Conservation (phyloP, 2,113 vertebrate genomes). For the Callospermophilus lateralis region DNA sequence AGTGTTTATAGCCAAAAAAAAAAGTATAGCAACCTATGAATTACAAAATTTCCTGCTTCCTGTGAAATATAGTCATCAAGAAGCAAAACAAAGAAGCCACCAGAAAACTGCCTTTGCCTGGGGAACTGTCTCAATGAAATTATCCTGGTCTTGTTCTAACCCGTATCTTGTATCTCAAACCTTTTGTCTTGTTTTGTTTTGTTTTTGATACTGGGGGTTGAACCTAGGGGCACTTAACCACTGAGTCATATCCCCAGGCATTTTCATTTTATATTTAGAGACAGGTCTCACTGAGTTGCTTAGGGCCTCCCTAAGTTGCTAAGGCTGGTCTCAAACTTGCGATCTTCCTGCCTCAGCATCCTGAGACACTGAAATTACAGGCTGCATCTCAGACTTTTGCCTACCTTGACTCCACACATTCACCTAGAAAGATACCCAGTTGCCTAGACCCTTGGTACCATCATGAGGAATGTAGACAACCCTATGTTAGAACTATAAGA, state of each 20-base stretch:
- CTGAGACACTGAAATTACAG: no score
- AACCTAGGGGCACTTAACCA: no score
- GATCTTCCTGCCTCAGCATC: no score
- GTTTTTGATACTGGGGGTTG: no score
- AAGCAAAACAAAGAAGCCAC: conserved; percentile 13
- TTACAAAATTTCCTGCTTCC: conserved; percentile 59
- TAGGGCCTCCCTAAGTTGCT: no score
- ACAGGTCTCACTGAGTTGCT: no score
- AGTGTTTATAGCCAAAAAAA: neutral
- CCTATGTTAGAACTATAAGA: neutral
- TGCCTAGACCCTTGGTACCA: conserved; percentile 19
- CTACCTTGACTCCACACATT: neutral
- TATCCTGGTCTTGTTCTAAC: neutral
- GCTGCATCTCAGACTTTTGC: neutral
- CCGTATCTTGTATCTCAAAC: neutral
- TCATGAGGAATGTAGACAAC: neutral
- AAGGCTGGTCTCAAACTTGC: no score
- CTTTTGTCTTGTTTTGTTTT: neutral
- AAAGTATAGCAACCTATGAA: conserved; percentile 16
- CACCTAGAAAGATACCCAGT: conserved; percentile 22
- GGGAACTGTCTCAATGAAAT: neutral
- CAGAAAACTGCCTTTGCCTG: neutral
- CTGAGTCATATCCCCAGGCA: no score
- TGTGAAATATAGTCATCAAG: conserved; percentile 19
- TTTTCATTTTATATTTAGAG: no score